phyloP scores from a whole-genome alignment of 2,113 vertebrate genomes.

The Bos javanicus region DNA sequence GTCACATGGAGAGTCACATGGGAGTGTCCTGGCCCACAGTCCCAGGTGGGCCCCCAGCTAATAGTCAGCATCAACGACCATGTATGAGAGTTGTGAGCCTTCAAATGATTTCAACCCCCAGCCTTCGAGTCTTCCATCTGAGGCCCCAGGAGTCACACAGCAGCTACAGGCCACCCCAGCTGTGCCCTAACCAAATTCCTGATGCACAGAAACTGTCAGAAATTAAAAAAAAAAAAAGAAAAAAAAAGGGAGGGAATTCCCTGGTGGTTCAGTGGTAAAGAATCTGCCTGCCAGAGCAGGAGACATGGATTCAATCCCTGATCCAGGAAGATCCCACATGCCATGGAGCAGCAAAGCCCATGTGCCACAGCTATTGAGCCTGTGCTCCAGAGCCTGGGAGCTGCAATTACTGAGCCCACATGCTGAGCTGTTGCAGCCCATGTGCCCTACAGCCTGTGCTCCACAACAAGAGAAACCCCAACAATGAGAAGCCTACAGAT shows the following conservation, averaged over 20 bases:
- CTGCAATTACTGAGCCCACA: not conserved
- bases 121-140: not conserved
- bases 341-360: rapidly evolving
- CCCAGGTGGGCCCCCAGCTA: not conserved
- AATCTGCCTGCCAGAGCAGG: not conserved
- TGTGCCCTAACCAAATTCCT: not conserved
- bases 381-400: not conserved
- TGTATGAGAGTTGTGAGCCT: not conserved
- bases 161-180: not conserved
- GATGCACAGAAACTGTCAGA: not conserved
- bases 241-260: not conserved
- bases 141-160: not conserved
- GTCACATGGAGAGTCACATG: not conserved
- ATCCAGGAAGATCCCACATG: not conserved
- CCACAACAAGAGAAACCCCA: not conserved
- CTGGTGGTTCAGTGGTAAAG: not conserved
- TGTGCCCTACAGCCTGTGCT: not conserved
- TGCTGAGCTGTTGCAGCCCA: not conserved
- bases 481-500: not conserved
- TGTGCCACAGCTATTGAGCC: not conserved
- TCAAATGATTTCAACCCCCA: no score
- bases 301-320: not conserved
- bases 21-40: no score
- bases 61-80: not conserved
- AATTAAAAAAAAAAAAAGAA: not conserved